Percentiles rank a stretch among this genome's conserved stretches.
Conservation (phyloP, 1,140 invertebrate species). For the Magallana angulata region DNA sequence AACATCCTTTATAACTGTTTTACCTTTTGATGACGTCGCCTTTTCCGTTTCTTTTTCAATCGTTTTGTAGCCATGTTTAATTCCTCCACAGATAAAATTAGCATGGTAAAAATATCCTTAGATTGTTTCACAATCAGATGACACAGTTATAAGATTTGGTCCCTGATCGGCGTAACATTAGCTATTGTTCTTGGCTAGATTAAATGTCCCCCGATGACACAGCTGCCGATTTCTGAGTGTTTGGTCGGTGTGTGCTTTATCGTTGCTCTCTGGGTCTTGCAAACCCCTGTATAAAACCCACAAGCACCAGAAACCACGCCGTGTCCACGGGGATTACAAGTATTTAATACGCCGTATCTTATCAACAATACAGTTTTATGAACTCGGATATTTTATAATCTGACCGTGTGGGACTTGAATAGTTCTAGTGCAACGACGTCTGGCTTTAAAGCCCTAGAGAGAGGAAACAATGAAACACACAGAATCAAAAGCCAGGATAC, state of each 20-base stretch:
- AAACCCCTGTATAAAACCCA: background rate
- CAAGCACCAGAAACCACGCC: background rate
- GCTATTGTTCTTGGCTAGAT: background rate
- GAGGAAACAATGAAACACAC: background rate
- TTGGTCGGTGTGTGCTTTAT: slow-evolving; percentile 14
- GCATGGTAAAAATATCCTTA: background rate
- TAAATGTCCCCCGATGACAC: slow-evolving; percentile 19
- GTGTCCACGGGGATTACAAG: background rate
- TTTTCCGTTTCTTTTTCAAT: slow-evolving; percentile 16
- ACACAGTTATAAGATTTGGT: slow-evolving; percentile 15
- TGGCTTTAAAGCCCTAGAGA: background rate
- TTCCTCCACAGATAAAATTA: slow-evolving; percentile 30
- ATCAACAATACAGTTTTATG: slow-evolving; percentile 34
- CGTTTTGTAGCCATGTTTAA: slow-evolving; percentile 25
- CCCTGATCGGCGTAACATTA: background rate
- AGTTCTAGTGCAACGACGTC: background rate
- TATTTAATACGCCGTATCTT: slow-evolving; percentile 2
- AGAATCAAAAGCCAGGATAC: background rate
- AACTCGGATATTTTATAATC: slow-evolving; percentile 31
- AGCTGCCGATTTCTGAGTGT: background rate
- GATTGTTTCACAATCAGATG: background rate
- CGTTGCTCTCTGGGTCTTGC: background rate
- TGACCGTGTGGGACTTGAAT: background rate
- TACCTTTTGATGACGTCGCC: background rate
- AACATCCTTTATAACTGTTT: background rate